Conservation (phyloP, 2,113 vertebrate genomes). For the Oryzias celebensis region DNA sequence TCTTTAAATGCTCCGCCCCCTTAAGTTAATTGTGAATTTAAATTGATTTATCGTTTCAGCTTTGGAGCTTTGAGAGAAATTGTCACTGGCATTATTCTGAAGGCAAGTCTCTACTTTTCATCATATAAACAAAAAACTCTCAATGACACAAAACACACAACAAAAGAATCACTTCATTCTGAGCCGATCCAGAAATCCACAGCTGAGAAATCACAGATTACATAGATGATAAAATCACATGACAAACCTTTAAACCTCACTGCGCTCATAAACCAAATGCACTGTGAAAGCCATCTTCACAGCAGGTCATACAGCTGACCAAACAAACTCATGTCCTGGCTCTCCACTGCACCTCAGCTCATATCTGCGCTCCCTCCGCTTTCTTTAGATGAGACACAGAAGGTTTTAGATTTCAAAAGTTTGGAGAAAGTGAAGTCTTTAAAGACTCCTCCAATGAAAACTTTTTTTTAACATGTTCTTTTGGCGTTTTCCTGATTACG, state of each 20-base stretch:
- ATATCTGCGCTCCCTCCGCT: constrained; percentile 14
- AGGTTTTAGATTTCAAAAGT: constrained; percentile 58
- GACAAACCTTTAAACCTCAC: constrained; percentile 18
- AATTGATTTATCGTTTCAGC: constrained; percentile 31
- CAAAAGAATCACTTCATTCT: constrained; percentile 25
- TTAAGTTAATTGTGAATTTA: constrained; percentile 50
- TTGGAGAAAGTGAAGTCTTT: constrained; percentile 9
- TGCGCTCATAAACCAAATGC: constrained; percentile 11
- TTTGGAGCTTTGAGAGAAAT: constrained; percentile 9
- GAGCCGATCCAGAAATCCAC: constrained; percentile 47
- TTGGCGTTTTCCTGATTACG: too few relatives aligned
- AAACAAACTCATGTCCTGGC: constrained; percentile 51
- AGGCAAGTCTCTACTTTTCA: constrained; percentile 10
- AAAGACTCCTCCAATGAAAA: too few relatives aligned
- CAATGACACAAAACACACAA: constrained; percentile 19
- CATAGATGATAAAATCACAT: constrained; percentile 7
- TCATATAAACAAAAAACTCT: background rate
- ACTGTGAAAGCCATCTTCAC: constrained; percentile 24
- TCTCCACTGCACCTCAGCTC: constrained; percentile 27
- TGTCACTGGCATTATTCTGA: constrained; percentile 11
- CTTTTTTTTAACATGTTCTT: too few relatives aligned
- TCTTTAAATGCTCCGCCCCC: constrained; percentile 54
- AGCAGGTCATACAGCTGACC: constrained; percentile 56
- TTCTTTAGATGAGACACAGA: constrained; percentile 33
- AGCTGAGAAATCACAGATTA: constrained; percentile 32